These are phyloP conservation scores for Pteronotus mesoamericanus DNA, from an alignment of 2,797 vertebrate species.

Conservation along the genomic window DNA sequence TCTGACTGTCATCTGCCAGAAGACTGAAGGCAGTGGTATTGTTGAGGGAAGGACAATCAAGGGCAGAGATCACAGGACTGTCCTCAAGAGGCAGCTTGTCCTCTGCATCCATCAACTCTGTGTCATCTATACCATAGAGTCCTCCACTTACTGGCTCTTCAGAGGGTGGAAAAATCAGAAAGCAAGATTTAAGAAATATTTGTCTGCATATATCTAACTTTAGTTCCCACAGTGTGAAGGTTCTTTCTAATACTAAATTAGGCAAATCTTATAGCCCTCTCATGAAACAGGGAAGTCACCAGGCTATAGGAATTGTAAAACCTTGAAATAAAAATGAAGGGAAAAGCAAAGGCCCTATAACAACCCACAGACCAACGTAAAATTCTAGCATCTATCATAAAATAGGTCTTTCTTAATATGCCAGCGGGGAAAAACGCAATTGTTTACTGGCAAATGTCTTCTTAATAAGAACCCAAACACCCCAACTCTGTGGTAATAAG, in stretches of 20 bases:
- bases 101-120: constrained; percentile 78
- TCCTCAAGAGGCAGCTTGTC: constrained; percentile 79
- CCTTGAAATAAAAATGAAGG: background rate
- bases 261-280: background rate
- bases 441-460: constrained; percentile 5
- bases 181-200: constrained; percentile 29
- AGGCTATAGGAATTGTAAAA: background rate
- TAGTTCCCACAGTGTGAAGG: background rate
- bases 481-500: constrained; percentile 40
- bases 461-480: constrained; percentile 35
- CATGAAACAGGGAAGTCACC: background rate
- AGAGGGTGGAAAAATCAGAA: background rate
- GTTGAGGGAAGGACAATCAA: constrained; percentile 75
- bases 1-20: constrained; percentile 77
- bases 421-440: background rate
- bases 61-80: constrained; percentile 77
- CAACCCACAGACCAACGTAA: background rate
- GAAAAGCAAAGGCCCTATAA: background rate
- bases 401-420: constrained; percentile 1
- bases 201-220: constrained; percentile 30
- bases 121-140: constrained; percentile 82
- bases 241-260: constrained; percentile 26
- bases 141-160: constrained; percentile 82
- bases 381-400: constrained; percentile 30
- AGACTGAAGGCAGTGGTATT: constrained; percentile 77